phyloP scores from a whole-genome alignment of 2,797 vertebrate genomes.

The Alauda arvensis region DNA sequence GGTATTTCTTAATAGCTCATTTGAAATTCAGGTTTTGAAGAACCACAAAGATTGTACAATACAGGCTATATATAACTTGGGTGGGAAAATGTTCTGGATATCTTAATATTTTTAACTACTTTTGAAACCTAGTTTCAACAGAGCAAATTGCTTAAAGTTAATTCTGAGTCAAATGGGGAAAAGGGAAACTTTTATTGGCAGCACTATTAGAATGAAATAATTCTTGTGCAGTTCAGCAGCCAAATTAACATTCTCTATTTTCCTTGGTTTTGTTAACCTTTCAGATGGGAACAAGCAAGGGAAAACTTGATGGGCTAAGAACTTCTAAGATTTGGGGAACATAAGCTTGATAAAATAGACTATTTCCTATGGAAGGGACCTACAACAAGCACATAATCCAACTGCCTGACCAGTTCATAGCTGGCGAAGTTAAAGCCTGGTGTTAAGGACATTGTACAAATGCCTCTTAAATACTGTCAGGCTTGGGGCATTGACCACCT shows the following conservation, averaged over 20 bases:
- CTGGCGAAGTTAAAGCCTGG: background rate
- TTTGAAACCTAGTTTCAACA: background rate
- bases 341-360: background rate
- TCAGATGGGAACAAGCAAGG: background rate
- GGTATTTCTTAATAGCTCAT: background rate
- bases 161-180: background rate
- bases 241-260: background rate
- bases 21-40: conserved; percentile 14
- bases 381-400: fast-evolving
- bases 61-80: background rate
- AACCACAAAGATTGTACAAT: background rate
- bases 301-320: background rate
- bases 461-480: background rate
- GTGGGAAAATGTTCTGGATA: background rate
- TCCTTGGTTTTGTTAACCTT: background rate
- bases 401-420: background rate
- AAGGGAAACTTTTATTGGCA: background rate
- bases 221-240: background rate
- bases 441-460: background rate
- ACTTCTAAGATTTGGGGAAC: background rate
- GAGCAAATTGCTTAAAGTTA: background rate
- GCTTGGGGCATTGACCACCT: background rate
- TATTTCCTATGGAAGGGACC: background rate
- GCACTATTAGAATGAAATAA: background rate
- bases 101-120: background rate